A percentile compares a stretch with the other conserved stretches of the same genome.
These are phyloP conservation scores for Caenorhabditis sp. DNA, from an alignment of 2,888 invertebrate genomes.

Conservation along the genomic window DNA sequence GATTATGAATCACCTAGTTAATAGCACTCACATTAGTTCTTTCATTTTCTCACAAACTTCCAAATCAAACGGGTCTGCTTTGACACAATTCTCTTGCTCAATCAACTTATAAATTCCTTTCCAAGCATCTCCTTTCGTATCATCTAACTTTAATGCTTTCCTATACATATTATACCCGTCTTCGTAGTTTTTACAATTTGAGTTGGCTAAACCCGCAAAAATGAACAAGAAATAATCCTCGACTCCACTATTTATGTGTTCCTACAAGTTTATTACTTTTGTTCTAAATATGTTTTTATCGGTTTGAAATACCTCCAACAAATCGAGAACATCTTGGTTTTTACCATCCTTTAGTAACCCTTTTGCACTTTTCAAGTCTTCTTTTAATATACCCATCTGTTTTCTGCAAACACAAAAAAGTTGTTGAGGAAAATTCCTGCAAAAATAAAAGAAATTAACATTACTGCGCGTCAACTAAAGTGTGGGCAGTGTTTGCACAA, in stretches of 20 bases:
- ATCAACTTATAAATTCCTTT: conserved; percentile 47
- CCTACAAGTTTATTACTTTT: conserved; percentile 18
- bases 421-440: too few relatives aligned
- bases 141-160: conserved; percentile 40
- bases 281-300: not conserved
- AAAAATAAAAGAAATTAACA: too few relatives aligned
- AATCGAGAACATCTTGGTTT: conserved; percentile 37
- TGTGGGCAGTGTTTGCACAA: not conserved
- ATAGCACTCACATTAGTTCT: not conserved
- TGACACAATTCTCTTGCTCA: conserved; percentile 15
- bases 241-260: conserved; percentile 17
- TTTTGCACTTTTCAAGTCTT: conserved; percentile 40
- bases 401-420: not conserved
- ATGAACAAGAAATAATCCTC: conserved; percentile 41
- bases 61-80: conserved; percentile 26
- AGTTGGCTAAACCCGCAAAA: conserved; percentile 40
- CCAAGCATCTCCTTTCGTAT: conserved; percentile 35
- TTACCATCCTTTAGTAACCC: conserved; percentile 25
- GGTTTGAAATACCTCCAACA: conserved; percentile 35
- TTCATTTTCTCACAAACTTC: conserved; percentile 36
- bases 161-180: conserved; percentile 11
- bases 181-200: conserved; percentile 27
- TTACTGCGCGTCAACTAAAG: not conserved
- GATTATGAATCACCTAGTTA: not conserved
- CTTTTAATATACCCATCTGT: conserved; percentile 22